Evolutionary conservation across 2,797 vertebrate species (phyloP), one percentile per base, ranked within the genome.

Genomic region (Echiichthys vipera): DNA sequence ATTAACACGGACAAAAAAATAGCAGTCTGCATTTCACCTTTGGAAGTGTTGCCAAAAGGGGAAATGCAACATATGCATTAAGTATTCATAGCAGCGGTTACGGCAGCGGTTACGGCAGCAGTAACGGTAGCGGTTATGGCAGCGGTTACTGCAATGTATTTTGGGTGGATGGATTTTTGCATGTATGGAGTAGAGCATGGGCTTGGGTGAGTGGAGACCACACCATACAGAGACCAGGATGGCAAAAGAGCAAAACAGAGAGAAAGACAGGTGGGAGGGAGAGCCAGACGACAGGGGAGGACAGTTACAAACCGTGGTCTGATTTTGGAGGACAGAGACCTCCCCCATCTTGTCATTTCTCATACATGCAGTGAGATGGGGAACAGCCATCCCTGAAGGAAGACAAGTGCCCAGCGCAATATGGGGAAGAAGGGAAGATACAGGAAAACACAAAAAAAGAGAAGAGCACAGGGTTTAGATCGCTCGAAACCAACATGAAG

Each of bases 261-360:
- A 67, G 34, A 74, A 7, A 49, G 64, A 67, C 46, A 40, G 69
- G 58, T 62, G 78, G 40, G 55, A 67, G 77, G 43, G 24, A 94
- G 94, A 95, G 95, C 95, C 95, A 94, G 95, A 96, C 53, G 59
- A 84, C 85, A 83, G 81, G 62, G 77, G 78, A 96, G 94, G 95
- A 95, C 91, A 96, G 95, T 95, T 98, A 99, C 98, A 98, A 99
- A 99, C 98, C 98, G 97, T 99, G 96, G 96, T 98, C 97, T 97
- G 96, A 97, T 97, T 99, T 96, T 97, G 98, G 95, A 97, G 97
- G 97, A 97, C 96, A 96, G 96, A 96, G 95, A 97, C 95, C 93
- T 99, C 98, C 95, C 96, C 97, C 95, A 96, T 96, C 96, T 99
- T 99, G 95, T 99, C 97, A 96, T 97, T 98, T 98, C 96, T 98